Base-by-base conservation (phyloP, 1,140 invertebrate genomes). In the Hypsibius dujardini region DNA sequence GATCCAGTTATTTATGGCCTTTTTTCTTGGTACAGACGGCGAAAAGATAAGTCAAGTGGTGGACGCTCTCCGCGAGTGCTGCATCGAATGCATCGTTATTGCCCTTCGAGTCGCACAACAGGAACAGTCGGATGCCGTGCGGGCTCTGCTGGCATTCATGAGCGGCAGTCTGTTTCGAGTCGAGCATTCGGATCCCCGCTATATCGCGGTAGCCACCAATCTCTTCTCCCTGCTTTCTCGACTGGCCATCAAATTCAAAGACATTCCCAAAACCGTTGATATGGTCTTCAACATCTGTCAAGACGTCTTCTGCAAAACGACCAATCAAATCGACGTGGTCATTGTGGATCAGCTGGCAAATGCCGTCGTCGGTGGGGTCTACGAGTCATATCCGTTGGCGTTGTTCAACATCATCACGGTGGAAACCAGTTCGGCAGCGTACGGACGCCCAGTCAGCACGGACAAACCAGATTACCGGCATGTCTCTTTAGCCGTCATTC, bases 201-300 rank as follows among this genome's bases (percentile, higher is more conserved):
- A 72, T 73, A 73, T 71, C 70, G 71, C 46, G 70, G 72, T 71
- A 72, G 74, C 92, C 72, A 88, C 90, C 46, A 99, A 98, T 78
- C 93, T 95, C 45, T 94, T 99, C 42, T 88, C 96, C 59, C 94
- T 95, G 84, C 82, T 99, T 78, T 94, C 95, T 0, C 92, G 95
- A 78, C 90, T 99, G 2, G 95, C 95, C 0, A 92, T 97, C 2
- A 88, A 90, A 0, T 80, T 98, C 71, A 92, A 81, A 76, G 89
- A 95, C 74, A 92, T 89, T 1, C 88, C 90, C 0, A 90, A 91
- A 75, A 91, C 90, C 0, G 92, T 89, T 0, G 90, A 94, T 74
- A 93, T 90, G n/a, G 92, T 97, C 72, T 80, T 97, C 42, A 91
- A 95, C 78, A 97, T 98, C 78, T 95, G 98, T 77, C 92, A 95